Evolutionary conservation across 2,797 vertebrate genomes (phyloP).

Genomic region (Pitangus sulphuratus): DNA sequence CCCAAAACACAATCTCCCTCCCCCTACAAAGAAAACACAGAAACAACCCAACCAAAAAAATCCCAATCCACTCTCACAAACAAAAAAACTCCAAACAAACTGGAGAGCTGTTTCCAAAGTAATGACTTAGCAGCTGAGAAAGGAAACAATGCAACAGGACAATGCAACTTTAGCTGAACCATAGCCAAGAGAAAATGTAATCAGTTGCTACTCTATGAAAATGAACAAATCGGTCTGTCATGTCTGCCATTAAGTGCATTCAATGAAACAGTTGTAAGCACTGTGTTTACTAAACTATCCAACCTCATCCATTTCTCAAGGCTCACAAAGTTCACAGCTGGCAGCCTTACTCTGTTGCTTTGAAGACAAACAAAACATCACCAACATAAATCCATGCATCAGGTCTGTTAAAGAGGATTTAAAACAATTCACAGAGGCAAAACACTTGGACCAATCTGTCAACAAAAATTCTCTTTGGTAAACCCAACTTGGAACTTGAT

Average conservation of each 20-base stretch:
- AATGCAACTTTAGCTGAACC: constrained; percentile 2
- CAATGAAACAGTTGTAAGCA: constrained; percentile 34
- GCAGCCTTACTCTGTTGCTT: not conserved
- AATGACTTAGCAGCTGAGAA: constrained; percentile 2
- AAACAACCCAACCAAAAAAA: not conserved
- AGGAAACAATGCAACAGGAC: not conserved
- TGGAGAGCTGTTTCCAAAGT: not conserved
- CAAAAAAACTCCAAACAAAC: not conserved
- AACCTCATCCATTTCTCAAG: not conserved
- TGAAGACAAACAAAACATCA: not conserved
- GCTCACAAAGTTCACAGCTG: not conserved
- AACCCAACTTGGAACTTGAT: not conserved
- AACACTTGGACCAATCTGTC: not conserved
- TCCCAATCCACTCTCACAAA: accelerated
- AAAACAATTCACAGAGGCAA: not conserved
- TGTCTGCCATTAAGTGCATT: not conserved
- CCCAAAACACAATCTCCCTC: accelerated
- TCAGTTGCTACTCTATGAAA: not conserved
- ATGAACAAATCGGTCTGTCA: not conserved
- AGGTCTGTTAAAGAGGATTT: not conserved
- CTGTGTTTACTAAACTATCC: not conserved
- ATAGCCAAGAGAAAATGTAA: constrained; percentile 2
- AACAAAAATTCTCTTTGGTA: not conserved
- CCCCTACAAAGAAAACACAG: not conserved
- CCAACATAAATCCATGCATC: not conserved